Percentiles rank a stretch among this genome's conserved stretches.
These are phyloP conservation scores for Ctenosaura bakeri DNA, from an alignment of 2,797 vertebrate genomes.

Conservation along the genomic window DNA sequence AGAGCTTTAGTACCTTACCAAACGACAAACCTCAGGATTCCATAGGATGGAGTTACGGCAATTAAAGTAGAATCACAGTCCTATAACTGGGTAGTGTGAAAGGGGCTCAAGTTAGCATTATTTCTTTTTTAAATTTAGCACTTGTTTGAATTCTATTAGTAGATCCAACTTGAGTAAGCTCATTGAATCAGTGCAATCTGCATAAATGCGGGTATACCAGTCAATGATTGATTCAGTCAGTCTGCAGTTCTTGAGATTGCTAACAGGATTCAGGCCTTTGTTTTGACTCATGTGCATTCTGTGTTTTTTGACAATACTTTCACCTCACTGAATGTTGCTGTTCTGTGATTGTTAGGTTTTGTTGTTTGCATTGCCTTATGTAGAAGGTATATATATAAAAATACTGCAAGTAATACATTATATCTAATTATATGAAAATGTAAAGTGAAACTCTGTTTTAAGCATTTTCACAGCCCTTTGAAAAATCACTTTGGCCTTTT, in stretches of 20 bases:
- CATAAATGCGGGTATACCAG: too few species aligned
- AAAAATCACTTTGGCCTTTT: slow-evolving; percentile 3
- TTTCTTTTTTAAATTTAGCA: too few species aligned
- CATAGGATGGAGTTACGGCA: too few species aligned
- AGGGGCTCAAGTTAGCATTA: not conserved
- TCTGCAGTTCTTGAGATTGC: too few species aligned
- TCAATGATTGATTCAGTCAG: too few species aligned
- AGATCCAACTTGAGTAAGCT: too few species aligned
- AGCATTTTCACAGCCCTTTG: not conserved
- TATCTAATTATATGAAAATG: slow-evolving; percentile 8
- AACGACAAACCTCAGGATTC: too few species aligned
- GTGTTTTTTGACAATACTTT: not conserved
- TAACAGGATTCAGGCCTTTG: too few species aligned
- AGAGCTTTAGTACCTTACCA: too few species aligned
- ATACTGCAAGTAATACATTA: not conserved
- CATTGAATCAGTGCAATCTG: too few species aligned
- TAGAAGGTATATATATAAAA: not conserved
- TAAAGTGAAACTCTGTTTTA: slow-evolving; percentile 13
- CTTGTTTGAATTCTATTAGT: too few species aligned
- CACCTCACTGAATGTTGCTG: not conserved
- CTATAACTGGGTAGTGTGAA: not conserved
- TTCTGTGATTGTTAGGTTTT: not conserved
- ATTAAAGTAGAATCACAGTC: too few species aligned
- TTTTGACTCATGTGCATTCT: not conserved
- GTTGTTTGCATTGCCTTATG: not conserved